Conservation (phyloP, 2,888 invertebrate species). For the Macroteleia sp. region DNA sequence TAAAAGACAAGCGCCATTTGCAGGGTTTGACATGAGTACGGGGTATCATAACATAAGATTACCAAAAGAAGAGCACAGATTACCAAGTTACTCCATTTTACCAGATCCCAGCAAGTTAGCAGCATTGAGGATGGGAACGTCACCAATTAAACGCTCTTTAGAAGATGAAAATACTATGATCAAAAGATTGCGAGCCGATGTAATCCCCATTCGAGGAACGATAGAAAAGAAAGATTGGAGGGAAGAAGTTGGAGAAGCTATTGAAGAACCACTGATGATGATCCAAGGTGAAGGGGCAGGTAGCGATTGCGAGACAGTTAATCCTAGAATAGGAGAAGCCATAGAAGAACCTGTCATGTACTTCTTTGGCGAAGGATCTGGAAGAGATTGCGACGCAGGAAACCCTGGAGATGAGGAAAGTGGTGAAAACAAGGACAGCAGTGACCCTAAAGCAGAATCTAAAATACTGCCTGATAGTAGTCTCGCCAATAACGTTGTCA, state of each 20-base stretch:
- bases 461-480: conserved; percentile 68
- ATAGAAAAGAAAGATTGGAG: conserved; percentile 75
- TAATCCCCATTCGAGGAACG: conserved; percentile 73
- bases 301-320: conserved; percentile 86
- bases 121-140: conserved; percentile 73
- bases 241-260: conserved; percentile 86
- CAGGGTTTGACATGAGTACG: conserved; percentile 74
- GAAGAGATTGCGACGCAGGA: conserved; percentile 89
- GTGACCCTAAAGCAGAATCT: conserved; percentile 76
- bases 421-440: conserved; percentile 74
- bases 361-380: conserved; percentile 89
- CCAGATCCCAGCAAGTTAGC: conserved; percentile 80
- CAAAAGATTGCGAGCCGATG: conserved; percentile 78
- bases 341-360: conserved; percentile 90
- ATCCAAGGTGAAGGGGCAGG: conserved; percentile 89
- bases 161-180: conserved; percentile 71
- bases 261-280: conserved; percentile 90
- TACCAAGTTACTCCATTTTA: conserved; percentile 79
- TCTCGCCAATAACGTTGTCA: conserved; percentile 68
- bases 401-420: conserved; percentile 85
- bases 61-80: conserved; percentile 76
- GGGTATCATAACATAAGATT: conserved; percentile 75
- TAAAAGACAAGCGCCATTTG: conserved; percentile 78
- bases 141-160: conserved; percentile 73
- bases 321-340: conserved; percentile 86